Conservation (phyloP, 2,888 invertebrate species). For the Phytoseiulus persimilis region DNA sequence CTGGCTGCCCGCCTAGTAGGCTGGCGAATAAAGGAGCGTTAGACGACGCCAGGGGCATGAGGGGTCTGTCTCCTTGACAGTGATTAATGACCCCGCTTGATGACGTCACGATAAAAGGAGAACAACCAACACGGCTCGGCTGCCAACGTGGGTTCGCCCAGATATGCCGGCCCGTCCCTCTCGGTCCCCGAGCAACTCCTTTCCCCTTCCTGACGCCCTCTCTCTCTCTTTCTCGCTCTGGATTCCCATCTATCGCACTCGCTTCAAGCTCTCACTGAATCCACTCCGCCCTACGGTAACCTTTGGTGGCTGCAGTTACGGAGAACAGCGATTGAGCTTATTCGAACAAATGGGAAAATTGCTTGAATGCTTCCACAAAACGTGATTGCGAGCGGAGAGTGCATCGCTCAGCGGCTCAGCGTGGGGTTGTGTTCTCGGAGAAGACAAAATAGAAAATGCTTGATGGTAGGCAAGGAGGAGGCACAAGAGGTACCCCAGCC, state of each 20-base stretch:
- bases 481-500: background rate
- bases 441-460: background rate
- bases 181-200: background rate
- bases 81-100: slow-evolving; percentile 39
- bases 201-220: background rate
- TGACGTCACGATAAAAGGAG: slow-evolving; percentile 39
- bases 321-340: background rate
- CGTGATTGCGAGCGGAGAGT: too few relatives aligned
- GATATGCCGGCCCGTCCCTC: background rate
- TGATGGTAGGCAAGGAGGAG: background rate
- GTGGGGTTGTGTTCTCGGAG: too few relatives aligned
- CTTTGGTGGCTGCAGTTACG: background rate
- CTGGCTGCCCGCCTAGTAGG: background rate
- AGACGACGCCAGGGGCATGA: slow-evolving; percentile 7
- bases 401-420: too few relatives aligned
- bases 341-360: background rate
- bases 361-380: too few relatives aligned
- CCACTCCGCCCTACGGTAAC: background rate
- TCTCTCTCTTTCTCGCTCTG: background rate
- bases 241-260: background rate
- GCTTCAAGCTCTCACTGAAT: background rate
- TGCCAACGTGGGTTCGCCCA: slow-evolving; percentile 7
- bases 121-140: slow-evolving; percentile 36
- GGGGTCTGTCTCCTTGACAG: slow-evolving; percentile 38
- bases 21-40: slow-evolving; percentile 1